Conservation (phyloP, 2,113 vertebrate genomes). For the Gallinago undulata region DNA sequence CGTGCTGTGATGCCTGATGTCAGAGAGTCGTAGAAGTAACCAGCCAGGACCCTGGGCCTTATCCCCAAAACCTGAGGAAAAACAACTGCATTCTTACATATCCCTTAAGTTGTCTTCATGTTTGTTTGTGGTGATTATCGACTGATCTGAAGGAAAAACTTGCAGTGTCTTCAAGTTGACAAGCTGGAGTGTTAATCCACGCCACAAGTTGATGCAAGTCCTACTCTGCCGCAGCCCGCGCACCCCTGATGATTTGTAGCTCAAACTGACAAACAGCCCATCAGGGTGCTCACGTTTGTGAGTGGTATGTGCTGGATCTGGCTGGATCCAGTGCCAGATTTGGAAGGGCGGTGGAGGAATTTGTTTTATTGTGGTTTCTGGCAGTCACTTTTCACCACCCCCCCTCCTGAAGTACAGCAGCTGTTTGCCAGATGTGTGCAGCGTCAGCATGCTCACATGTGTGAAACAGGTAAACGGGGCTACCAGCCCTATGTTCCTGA, state of each 20-base stretch:
- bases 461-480: background rate
- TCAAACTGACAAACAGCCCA: background rate
- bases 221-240: fast-evolving
- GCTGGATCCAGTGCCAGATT: background rate
- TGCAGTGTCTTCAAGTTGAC: background rate
- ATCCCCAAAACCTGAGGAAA: background rate
- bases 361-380: background rate
- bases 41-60: background rate
- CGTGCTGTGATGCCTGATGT: fast-evolving
- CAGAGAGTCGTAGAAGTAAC: fast-evolving
- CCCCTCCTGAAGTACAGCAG: background rate
- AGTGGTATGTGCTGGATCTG: background rate
- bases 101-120: background rate
- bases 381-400: background rate
- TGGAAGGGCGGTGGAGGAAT: background rate
- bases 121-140: background rate
- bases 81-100: background rate
- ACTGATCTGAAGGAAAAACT: background rate
- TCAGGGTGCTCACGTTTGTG: background rate
- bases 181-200: fast-evolving
- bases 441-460: background rate
- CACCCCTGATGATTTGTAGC: background rate
- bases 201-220: background rate
- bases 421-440: background rate
- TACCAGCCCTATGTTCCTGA: background rate